Conservation (phyloP, 2,888 invertebrate genomes). For the Actias luna region DNA sequence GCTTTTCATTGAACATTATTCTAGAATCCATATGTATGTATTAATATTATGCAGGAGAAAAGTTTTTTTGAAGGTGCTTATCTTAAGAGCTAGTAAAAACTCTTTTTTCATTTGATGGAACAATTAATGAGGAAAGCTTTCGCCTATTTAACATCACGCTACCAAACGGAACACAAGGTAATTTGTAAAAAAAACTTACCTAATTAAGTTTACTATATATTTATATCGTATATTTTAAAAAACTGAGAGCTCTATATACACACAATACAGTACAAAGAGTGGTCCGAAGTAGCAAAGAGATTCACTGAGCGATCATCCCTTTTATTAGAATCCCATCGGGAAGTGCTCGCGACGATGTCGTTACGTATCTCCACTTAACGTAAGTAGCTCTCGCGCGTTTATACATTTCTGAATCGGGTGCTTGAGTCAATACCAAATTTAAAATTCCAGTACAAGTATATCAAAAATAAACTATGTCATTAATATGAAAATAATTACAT, state of each 20-base stretch:
- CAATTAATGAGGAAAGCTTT: too few species aligned
- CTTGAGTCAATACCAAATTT: neutral
- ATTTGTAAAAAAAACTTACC: too few species aligned
- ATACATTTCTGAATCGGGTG: slow-evolving; percentile 1
- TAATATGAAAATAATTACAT: neutral
- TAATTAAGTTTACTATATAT: too few species aligned
- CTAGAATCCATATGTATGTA: too few species aligned
- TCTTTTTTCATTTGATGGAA: too few species aligned
- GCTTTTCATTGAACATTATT: too few species aligned
- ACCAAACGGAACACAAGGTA: too few species aligned
- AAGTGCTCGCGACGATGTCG: slow-evolving; percentile 1
- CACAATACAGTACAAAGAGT: neutral
- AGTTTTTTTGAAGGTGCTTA: too few species aligned
- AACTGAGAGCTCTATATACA: neutral
- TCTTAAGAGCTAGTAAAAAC: too few species aligned
- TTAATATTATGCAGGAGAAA: too few species aligned
- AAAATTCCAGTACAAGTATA: neutral
- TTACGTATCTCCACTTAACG: neutral
- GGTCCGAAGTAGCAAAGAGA: neutral
- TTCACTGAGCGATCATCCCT: neutral
- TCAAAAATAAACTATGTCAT: neutral
- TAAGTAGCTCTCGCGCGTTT: slow-evolving; percentile 4
- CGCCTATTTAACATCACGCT: too few species aligned
- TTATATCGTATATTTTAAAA: neutral
- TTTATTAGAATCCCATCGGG: slow-evolving; percentile 10